phyloP scores from a whole-genome alignment of 2,888 invertebrate species.

The Ornithoptera alexandrae region DNA sequence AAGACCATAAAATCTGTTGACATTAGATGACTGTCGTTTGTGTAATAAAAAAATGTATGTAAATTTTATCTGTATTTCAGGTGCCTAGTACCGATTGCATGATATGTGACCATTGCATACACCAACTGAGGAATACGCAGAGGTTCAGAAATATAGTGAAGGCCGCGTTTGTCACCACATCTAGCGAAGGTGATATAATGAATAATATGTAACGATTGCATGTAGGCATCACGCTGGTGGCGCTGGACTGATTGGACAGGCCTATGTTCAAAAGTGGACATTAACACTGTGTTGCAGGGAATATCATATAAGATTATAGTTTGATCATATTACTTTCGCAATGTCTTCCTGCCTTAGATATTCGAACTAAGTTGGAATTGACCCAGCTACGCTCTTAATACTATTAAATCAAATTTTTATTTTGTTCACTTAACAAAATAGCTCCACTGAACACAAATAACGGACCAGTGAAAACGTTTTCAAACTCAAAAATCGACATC shows the following conservation, averaged over 20 bases:
- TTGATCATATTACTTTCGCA: no score
- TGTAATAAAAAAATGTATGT: background rate
- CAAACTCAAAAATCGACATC: slow-evolving; percentile 15
- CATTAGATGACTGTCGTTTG: no score
- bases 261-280: no score
- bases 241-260: no score
- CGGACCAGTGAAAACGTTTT: slow-evolving; percentile 2
- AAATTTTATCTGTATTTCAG: slow-evolving; percentile 33
- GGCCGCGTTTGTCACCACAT: slow-evolving; percentile 45
- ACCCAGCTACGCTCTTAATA: no score
- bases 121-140: slow-evolving; percentile 45
- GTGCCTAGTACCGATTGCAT: slow-evolving; percentile 44
- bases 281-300: no score
- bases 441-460: slow-evolving; percentile 14
- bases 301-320: no score
- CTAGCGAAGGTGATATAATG: slow-evolving; percentile 39
- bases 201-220: background rate
- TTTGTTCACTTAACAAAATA: background rate
- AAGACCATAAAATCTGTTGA: no score
- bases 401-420: no score
- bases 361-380: no score
- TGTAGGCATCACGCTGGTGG: no score
- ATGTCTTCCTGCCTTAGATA: no score
- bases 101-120: slow-evolving; percentile 53
- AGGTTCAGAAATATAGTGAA: slow-evolving; percentile 48